phyloP scores from a whole-genome alignment of 2,888 invertebrate genomes.

The Smittia sp. region DNA sequence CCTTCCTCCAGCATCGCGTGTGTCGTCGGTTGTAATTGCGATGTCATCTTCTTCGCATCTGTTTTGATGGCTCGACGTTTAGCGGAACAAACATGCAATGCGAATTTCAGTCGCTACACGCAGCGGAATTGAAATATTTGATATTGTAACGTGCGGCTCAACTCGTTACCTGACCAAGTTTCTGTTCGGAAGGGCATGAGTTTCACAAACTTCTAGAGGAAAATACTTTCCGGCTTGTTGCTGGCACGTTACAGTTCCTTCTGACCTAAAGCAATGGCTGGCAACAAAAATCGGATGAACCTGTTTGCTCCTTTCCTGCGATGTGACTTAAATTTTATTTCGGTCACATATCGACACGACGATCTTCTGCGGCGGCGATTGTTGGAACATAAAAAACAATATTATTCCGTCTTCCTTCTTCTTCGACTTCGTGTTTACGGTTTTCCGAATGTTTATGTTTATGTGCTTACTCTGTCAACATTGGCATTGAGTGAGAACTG shows the following conservation, averaged over 20 bases:
- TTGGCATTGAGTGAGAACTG: too few relatives aligned
- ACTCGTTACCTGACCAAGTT: too few relatives aligned
- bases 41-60: too few relatives aligned
- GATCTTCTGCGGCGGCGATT: background rate
- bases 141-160: too few relatives aligned
- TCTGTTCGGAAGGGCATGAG: too few relatives aligned
- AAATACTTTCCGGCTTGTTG: background rate
- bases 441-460: constrained; percentile 4
- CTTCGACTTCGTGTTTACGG: background rate
- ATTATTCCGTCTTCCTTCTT: background rate
- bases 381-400: constrained; percentile 1
- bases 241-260: background rate
- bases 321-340: background rate
- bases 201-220: background rate
- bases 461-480: constrained; percentile 17
- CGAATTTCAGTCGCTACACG: too few relatives aligned
- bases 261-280: too few relatives aligned
- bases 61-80: too few relatives aligned
- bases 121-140: too few relatives aligned
- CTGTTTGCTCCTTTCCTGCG: background rate
- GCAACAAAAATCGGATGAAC: background rate
- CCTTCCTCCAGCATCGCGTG: background rate
- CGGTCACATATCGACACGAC: background rate
- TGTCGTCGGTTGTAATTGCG: too few relatives aligned
- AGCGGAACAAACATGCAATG: too few relatives aligned